Evolutionary conservation across 2,888 invertebrate genomes (phyloP), one percentile per base, ranked within the genome.

Genomic region (Gastrophysa polygoni): DNA sequence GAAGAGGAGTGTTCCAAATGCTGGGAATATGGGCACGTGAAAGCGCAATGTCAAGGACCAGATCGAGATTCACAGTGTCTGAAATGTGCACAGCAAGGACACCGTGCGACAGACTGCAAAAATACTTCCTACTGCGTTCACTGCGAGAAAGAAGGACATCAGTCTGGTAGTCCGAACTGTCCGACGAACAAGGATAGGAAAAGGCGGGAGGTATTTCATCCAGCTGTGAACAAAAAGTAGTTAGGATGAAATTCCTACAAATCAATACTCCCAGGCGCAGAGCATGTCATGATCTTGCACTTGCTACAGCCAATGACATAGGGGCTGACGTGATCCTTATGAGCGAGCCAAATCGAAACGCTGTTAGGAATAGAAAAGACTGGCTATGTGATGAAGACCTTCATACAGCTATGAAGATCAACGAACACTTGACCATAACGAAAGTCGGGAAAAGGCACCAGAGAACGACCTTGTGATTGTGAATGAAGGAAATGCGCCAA

Each of bases 381-480:
- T 55, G 43, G 29, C 44, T 16, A 16, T 21, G 44, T 8, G 59
- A 66, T 34, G 50, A 63, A 6, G 47, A 55, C 3, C 11, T 66
- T 5, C 57, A 63, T 46, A 56, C 60, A 5, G 61, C 57, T 6
- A 67, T 67, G 11, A 61, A 67, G 55, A 32, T 67, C 0, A 14
- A 54, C 1, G 43, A 57, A 2, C 24, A 59, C 17, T 48, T 56
- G 7, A 52, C 50, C 17, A 54, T 61, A 17, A 57, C 10, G 43
- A 43, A 46, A 48, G 51, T 51, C 10, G 67, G 65, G 0, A 21
- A 48, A 3, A 65, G 68, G 1, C 48, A 43, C 2, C 20, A 2
- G 48, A 48, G 17, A 11, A 46, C 5, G 46, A 46, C 11, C 46
- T 46, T 2, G 18, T 46, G 2, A 7, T 46, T 17, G 46, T 46